A percentile compares a stretch with the other conserved stretches of the same genome.
Evolutionary conservation across 1,140 invertebrate species (phyloP).

Genomic region (Galleria mellonella): DNA sequence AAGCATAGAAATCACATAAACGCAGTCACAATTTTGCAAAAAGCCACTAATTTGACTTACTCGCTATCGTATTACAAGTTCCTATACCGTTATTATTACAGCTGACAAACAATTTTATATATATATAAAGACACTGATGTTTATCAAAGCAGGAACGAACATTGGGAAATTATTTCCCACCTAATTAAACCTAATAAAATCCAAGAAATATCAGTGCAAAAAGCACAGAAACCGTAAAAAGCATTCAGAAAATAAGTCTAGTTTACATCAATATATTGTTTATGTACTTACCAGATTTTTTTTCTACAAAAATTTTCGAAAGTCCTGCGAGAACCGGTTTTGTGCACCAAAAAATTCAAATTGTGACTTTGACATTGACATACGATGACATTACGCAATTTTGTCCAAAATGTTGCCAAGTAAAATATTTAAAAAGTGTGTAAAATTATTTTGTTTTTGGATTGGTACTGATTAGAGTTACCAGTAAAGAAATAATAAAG

Average conservation of each 20-base stretch:
- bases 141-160: constrained; percentile 10
- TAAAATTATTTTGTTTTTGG: too few species aligned
- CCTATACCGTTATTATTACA: constrained; percentile 17
- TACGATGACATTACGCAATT: too few species aligned
- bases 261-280: constrained; percentile 1
- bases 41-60: background rate
- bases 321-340: too few species aligned
- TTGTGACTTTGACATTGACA: too few species aligned
- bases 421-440: too few species aligned
- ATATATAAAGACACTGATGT: constrained; percentile 12
- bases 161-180: constrained; percentile 7
- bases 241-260: constrained; percentile 14
- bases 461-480: too few species aligned
- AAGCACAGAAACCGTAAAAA: constrained; percentile 9
- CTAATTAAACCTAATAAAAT: constrained; percentile 12
- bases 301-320: background rate
- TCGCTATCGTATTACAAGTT: constrained; percentile 7
- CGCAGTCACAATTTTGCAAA: constrained; percentile 9
- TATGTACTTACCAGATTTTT: constrained; percentile 13
- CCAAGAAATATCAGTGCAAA: constrained; percentile 9
- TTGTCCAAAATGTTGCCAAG: too few species aligned
- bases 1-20: constrained; percentile 14
- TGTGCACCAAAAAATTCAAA: too few species aligned
- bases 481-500: too few species aligned
- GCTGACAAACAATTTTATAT: constrained; percentile 16